Evolutionary conservation across 2,797 vertebrate genomes (phyloP), one percentile per base, ranked within the genome.

Genomic region (Phataginus tricuspis): DNA sequence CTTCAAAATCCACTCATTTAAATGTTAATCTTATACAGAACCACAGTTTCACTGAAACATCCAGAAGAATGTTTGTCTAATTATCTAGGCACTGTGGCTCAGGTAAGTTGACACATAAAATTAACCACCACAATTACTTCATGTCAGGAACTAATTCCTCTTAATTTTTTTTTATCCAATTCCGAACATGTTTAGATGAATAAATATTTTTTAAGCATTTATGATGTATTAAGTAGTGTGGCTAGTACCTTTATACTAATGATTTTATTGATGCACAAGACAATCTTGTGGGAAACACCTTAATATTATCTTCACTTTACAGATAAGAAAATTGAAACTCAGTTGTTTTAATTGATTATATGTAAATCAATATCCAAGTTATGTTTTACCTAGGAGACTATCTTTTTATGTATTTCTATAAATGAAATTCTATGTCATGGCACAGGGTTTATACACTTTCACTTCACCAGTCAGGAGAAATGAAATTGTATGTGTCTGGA

Each of bases 341-440:
- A 31, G 37, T 95, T 75, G 9, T 42, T 92, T 97, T 96, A 95
- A 97, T 79, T 90, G 94, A 96, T 95, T 90, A 71, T 55, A 63
- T 94, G 64, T 4, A 71, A 92, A 92, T 96, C 88, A 85, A 97
- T 95, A 85, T 19, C 25, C 72, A 85, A 68, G 63, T 92, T 72
- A 85, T 13, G 90, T 23, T 4, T 96, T 39, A 31, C 85, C 27
- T 55, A n/a, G 27, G 49, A 75, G 39, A 90, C 10, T 64, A 2
- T 77, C 21, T 74, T 84, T 85, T 75, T 57, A 75, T 29, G 10
- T 11, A 82, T 95, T 94, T 88, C 39, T 82, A n/a, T 74, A 57
- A 92, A 95, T 77, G 51, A 90, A 94, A 75, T 31, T 94, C 39
- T 63, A 23, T 39, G 25, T 69, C 12, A 53, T 90, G 45, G 63